Evolutionary conservation across 1,140 invertebrate genomes (phyloP), one percentile per base, ranked within the genome.

Genomic region (Aethina tumida): DNA sequence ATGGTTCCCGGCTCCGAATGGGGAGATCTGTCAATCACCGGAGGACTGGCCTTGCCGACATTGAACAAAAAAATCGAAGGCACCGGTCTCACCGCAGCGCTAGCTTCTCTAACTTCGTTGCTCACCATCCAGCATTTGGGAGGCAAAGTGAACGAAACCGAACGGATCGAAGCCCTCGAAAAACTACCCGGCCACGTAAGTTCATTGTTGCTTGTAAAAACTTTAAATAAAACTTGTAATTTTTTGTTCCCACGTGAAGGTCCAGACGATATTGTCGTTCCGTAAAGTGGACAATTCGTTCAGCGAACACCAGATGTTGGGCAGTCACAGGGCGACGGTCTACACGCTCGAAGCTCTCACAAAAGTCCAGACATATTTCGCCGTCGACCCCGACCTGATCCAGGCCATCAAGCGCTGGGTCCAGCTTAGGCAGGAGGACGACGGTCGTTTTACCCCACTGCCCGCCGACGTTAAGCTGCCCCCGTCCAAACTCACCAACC

Each of bases 1-100:
- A 68, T 75, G 5, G 70, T 77, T 2, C 72, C 75, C 4, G 74
- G 74, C 0, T 73, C 74, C 1, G 73, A 75, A 25, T 63, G 63
- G 35, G 75, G 74, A 0, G 63, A 68, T 7, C 58, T 77, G 0
- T 55, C 73, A 0, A 65, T 77, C 2, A 66, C 71, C 21, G 74
- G 74, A 12, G 74, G 74, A 28, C 58, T 77, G 4, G 66, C 71
- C 18, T 56, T 75, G 2, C 71, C 72, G 2, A 41, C 64, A 4
- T 59, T 65, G 56, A 40, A 55, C 25, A 40, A 40, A 25, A 52
- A 41, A 27, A 43, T 42, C 13, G 47, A 37, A 31, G 41, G 45
- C 27, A 26, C 24, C n/a, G 59, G 59, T 28, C 40, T 65, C 6
- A 52, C 55, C 8, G 56, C 53, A 13, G 52, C 63, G 7, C 47